Conservation (phyloP, 1,140 invertebrate species). For the Anastrepha ludens region DNA sequence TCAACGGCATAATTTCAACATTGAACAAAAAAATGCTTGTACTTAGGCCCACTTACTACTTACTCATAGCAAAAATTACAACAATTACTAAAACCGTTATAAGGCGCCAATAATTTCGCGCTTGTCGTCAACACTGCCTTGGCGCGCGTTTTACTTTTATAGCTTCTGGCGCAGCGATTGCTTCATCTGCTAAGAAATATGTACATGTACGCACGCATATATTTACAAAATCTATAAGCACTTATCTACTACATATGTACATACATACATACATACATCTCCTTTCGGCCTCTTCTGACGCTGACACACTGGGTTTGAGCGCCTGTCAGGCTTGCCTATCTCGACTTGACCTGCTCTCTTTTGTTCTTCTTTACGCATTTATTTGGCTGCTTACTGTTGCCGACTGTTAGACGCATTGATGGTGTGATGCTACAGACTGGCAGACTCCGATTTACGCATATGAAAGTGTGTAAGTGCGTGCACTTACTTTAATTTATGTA, state of each 20-base stretch:
- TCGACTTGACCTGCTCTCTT: too few relatives aligned
- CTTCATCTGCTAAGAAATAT: neutral
- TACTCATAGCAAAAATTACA: neutral
- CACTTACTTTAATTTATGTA: neutral
- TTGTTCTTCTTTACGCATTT: neutral
- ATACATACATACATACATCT: too few relatives aligned
- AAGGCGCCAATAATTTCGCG: neutral
- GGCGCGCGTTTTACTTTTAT: neutral
- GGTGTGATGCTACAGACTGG: conserved; percentile 14
- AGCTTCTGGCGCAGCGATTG: neutral
- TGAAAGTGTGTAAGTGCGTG: neutral
- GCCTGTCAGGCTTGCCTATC: neutral
- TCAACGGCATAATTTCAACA: neutral
- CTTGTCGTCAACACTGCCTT: neutral
- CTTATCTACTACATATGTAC: too few relatives aligned
- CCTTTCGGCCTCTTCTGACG: too few relatives aligned
- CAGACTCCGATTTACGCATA: conserved; percentile 3
- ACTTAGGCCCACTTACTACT: neutral
- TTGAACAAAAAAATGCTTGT: neutral
- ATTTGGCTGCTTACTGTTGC: neutral
- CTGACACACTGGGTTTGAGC: too few relatives aligned
- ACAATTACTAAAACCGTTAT: neutral
- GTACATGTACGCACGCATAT: neutral
- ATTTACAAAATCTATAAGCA: neutral
- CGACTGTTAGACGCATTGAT: neutral